phyloP scores from a whole-genome alignment of 2,113 vertebrate species.

The Nyctereutes procyonoides region DNA sequence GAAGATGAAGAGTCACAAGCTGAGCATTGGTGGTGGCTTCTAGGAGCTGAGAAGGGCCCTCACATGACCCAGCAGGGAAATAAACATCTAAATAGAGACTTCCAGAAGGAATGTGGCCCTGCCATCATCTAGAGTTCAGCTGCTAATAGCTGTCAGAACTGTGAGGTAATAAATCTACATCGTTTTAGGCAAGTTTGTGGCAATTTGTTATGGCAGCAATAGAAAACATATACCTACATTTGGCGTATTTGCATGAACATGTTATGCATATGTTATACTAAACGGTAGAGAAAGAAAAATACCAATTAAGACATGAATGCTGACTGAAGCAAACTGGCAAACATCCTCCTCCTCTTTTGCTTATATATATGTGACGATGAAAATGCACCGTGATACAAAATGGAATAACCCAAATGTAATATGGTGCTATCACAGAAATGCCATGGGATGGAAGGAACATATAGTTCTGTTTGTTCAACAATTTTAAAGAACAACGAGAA shows the following conservation, averaged over 20 bases:
- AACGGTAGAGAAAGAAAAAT: background rate
- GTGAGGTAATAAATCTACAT: background rate
- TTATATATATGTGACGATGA: background rate
- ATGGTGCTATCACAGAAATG: background rate
- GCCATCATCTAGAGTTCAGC: background rate
- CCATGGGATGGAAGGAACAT: background rate
- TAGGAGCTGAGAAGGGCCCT: background rate
- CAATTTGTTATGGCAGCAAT: background rate
- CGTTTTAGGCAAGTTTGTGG: background rate
- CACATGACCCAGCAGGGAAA: background rate
- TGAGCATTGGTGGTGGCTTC: rapidly evolving
- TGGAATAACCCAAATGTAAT: background rate
- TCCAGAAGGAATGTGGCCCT: background rate
- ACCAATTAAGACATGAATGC: background rate
- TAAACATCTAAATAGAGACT: background rate
- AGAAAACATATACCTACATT: background rate
- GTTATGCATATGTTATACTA: background rate
- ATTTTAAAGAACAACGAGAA: background rate
- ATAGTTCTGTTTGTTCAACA: background rate
- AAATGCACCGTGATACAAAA: background rate
- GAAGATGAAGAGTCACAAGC: rapidly evolving
- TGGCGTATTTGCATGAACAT: background rate
- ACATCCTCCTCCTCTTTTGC: background rate
- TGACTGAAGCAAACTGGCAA: background rate
- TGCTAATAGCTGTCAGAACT: background rate